A percentile compares a stretch with the other conserved stretches of the same genome.
Conservation (phyloP, 2,797 vertebrate species). For the Pyrocephalus nanus region DNA sequence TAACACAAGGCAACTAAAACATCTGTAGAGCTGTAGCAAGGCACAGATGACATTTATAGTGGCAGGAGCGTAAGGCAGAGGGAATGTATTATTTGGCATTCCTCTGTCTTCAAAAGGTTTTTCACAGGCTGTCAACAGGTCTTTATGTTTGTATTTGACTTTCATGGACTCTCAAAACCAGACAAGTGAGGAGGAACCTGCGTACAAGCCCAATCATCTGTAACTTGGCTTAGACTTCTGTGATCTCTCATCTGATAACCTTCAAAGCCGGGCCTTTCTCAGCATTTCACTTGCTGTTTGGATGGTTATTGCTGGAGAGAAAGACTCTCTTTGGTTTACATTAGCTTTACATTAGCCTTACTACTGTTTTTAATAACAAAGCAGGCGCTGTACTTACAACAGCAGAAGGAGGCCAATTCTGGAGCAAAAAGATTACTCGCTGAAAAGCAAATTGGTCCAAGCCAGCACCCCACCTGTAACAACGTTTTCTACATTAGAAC, state of each 20-base stretch:
- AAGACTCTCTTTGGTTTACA: not conserved
- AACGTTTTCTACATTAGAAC: not conserved
- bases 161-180: conserved; percentile 25
- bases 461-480: not conserved
- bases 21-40: not conserved
- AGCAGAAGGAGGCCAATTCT: not conserved
- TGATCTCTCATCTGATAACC: conserved; percentile 11
- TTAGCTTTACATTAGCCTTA: not conserved
- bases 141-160: conserved; percentile 45
- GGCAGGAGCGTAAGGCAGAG: not conserved
- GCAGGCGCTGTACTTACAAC: not conserved
- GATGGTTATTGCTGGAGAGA: not conserved
- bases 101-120: not conserved
- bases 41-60: not conserved
- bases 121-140: conserved; percentile 24
- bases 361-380: not conserved
- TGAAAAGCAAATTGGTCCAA: not conserved
- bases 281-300: not conserved
- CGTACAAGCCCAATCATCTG: conserved; percentile 8
- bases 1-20: not conserved
- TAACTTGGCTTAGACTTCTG: not conserved
- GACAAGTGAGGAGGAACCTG: not conserved
- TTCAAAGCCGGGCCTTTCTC: not conserved
- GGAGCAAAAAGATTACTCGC: not conserved
- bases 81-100: not conserved